Base-by-base conservation (phyloP, 2,888 invertebrate species). In the Pecten maximus region DNA sequence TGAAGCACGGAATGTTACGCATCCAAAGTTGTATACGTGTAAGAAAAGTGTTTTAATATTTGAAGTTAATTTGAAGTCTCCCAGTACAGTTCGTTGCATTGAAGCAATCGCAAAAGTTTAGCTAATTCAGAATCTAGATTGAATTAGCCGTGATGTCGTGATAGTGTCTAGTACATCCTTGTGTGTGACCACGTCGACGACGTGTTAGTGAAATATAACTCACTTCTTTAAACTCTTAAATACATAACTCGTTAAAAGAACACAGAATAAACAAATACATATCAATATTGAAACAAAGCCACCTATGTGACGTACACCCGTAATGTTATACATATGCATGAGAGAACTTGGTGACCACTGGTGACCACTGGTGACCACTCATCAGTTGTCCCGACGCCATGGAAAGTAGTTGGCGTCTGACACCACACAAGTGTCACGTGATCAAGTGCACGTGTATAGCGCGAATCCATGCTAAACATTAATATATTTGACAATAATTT, bases 111-210 rank as follows among this genome's bases (percentile, higher is more conserved):
- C n/a, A n/a, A n/a, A n/a, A n/a, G n/a, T n/a, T n/a, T n/a, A n/a
- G n/a, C n/a, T n/a, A n/a, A n/a, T n/a, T n/a, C n/a, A n/a, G n/a
- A n/a, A n/a, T n/a, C n/a, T n/a, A n/a, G n/a, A n/a, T 10, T 10
- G 44, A 44, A 44, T 44, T 44, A 12, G 44, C 44, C 44, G 44
- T 44, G 44, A 44, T 44, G 44, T 6, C 12, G 44, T 23, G 54
- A 23, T 2, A n/a, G 1, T 54, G 48, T 48, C 1, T 48, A n/a
- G 54, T 54, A 74, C 74, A 74, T 74, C 35, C 54, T 28, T 35
- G 74, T 74, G 74, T 74, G 74, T 74, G 74, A 74, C 74, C 74
- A 74, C 6, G 28, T 74, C 74, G 74, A 74, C 74, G 12, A 74
- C 28, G 74, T 74, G 74, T 74, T 10, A 74, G 74, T 74, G 74